Evolutionary conservation across 2,113 vertebrate species (phyloP).

Genomic region (Leuciscus idus): DNA sequence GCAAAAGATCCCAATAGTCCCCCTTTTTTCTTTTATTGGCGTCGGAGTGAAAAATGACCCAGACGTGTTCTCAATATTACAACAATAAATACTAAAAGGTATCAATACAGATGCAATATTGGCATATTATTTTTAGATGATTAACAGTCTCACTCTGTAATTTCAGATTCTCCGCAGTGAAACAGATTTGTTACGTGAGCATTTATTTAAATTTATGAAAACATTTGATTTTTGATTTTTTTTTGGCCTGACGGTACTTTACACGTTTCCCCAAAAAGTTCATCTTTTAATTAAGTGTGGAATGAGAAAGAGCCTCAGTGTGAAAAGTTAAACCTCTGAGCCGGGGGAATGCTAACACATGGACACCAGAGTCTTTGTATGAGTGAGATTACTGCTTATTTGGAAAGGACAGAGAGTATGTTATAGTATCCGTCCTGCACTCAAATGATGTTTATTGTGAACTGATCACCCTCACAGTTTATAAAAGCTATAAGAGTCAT

Average conservation of each 20-base stretch:
- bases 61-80: neutral
- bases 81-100: neutral
- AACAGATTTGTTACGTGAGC: neutral
- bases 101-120: neutral
- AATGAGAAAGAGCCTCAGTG: conserved; percentile 34
- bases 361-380: conserved; percentile 44
- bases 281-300: conserved; percentile 28
- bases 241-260: neutral
- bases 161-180: neutral
- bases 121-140: neutral
- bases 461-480: neutral
- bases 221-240: neutral
- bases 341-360: conserved; percentile 17
- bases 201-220: conserved; percentile 14
- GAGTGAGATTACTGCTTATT: conserved; percentile 35
- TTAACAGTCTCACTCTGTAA: neutral
- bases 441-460: neutral
- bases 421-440: conserved; percentile 11
- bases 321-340: conserved; percentile 21
- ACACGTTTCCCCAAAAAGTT: neutral
- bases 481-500: neutral
- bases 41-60: neutral
- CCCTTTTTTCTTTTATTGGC: too few species aligned
- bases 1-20: too few species aligned
- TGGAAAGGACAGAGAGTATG: conserved; percentile 9